Evolutionary conservation across 2,113 vertebrate genomes (phyloP).

Genomic region (Hippocampus abdominalis): DNA sequence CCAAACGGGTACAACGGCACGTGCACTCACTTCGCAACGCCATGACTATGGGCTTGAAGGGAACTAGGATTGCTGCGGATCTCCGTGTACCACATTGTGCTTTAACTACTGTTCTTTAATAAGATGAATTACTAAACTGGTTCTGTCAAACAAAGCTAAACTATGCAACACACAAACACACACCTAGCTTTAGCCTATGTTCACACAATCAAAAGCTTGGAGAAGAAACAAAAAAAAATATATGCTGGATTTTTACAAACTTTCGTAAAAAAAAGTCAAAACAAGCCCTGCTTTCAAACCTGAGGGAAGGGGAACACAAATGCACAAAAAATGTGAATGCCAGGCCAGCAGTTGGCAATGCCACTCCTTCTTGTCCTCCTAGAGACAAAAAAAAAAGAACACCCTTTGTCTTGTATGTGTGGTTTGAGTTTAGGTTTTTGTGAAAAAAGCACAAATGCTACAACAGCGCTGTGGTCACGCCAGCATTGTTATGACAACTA

Average conservation of each 20-base stretch:
- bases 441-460: background rate
- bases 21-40: background rate
- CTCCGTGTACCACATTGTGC: background rate
- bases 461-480: background rate
- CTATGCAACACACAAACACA: background rate
- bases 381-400: background rate
- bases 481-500: background rate
- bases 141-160: background rate
- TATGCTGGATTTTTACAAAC: background rate
- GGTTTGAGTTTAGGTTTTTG: background rate
- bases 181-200: background rate
- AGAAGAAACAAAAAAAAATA: background rate
- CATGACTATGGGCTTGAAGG: background rate
- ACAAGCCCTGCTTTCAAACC: background rate
- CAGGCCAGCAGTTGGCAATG: background rate
- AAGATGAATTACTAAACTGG: background rate
- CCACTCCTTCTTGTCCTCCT: background rate
- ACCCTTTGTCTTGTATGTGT: too few relatives aligned
- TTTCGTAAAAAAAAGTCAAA: background rate
- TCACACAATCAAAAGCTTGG: background rate
- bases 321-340: background rate
- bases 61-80: constrained; percentile 28
- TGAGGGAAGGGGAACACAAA: too few relatives aligned
- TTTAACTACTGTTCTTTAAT: background rate
- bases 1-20: constrained; percentile 12